Evolutionary conservation across 2,888 invertebrate species (phyloP).

Genomic region (Masnerella sp.): DNA sequence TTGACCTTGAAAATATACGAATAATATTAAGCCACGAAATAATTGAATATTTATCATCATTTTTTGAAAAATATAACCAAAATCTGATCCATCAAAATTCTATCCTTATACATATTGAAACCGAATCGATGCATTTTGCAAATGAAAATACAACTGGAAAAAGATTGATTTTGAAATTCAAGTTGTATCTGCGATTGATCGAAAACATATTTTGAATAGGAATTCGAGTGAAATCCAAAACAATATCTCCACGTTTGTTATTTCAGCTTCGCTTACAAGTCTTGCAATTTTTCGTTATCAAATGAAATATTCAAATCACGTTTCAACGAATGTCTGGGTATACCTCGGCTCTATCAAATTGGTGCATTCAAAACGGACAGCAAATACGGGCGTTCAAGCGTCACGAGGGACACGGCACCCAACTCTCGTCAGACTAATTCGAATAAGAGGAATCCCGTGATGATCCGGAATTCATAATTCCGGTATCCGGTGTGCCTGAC

Average conservation of each 20-base stretch:
- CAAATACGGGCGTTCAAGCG: conserved; percentile 35
- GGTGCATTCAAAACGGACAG: conserved; percentile 59
- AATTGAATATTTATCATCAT: too few relatives aligned
- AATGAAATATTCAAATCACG: conserved; percentile 66
- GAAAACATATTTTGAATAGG: background rate
- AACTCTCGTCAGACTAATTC: conserved; percentile 63
- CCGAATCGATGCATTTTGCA: too few relatives aligned
- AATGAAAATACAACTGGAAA: too few relatives aligned
- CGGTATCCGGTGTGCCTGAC: conserved; percentile 30
- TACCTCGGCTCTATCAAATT: conserved; percentile 60
- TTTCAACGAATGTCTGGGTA: conserved; percentile 53
- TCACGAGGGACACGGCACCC: conserved; percentile 58
- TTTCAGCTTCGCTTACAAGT: conserved; percentile 11
- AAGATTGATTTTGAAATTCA: too few relatives aligned
- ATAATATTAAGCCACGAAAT: too few relatives aligned
- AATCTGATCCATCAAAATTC: too few relatives aligned
- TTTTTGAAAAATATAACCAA: too few relatives aligned
- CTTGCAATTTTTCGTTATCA: conserved; percentile 26
- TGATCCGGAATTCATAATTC: conserved; percentile 41
- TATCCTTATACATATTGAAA: too few relatives aligned
- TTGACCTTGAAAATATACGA: too few relatives aligned
- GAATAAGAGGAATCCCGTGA: conserved; percentile 53
- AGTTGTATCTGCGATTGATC: too few relatives aligned
- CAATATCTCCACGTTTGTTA: conserved; percentile 1
- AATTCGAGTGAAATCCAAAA: conserved; percentile 7